These are phyloP conservation scores for Prochilodus magdalenae DNA, from an alignment of 2,113 vertebrate species.

Conservation along the genomic window DNA sequence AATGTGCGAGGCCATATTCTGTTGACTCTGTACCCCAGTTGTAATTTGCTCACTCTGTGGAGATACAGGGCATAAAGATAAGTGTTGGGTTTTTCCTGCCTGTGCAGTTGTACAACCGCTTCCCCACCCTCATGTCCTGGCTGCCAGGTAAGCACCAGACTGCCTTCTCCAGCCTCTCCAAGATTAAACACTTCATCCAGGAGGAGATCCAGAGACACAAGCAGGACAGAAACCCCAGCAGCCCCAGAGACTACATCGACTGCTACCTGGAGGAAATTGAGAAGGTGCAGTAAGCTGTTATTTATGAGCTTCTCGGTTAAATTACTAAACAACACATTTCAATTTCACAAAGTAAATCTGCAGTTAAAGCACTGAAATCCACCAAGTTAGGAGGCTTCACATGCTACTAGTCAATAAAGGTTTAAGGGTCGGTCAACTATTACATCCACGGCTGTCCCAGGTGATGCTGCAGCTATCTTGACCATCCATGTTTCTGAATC, in stretches of 20 bases:
- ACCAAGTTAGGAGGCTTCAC: too few species aligned
- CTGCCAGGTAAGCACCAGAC: conserved; percentile 39
- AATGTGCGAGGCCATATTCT: not conserved
- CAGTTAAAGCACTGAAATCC: too few species aligned
- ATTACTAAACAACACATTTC: too few species aligned
- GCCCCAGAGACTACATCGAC: conserved; percentile 44
- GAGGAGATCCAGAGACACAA: conserved; percentile 30
- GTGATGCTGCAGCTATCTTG: too few species aligned
- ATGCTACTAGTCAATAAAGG: too few species aligned
- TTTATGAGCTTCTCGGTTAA: too few species aligned
- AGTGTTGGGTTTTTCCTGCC: not conserved
- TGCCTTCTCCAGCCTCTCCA: conserved; percentile 20
- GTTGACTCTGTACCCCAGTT: not conserved
- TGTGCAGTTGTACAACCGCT: conserved; percentile 30
- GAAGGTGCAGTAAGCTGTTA: conserved; percentile 21
- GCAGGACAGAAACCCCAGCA: conserved; percentile 17
- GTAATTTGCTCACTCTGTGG: too few species aligned
- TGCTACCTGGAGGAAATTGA: conserved; percentile 44
- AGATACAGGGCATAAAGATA: too few species aligned
- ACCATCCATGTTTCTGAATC: too few species aligned
- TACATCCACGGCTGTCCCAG: too few species aligned
- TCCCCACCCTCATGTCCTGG: conserved; percentile 34
- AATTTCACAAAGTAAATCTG: too few species aligned
- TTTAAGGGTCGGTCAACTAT: too few species aligned
- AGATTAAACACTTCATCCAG: conserved; percentile 36